phyloP scores from a whole-genome alignment of 2,113 vertebrate species.

The Misgurnus anguillicaudatus region DNA sequence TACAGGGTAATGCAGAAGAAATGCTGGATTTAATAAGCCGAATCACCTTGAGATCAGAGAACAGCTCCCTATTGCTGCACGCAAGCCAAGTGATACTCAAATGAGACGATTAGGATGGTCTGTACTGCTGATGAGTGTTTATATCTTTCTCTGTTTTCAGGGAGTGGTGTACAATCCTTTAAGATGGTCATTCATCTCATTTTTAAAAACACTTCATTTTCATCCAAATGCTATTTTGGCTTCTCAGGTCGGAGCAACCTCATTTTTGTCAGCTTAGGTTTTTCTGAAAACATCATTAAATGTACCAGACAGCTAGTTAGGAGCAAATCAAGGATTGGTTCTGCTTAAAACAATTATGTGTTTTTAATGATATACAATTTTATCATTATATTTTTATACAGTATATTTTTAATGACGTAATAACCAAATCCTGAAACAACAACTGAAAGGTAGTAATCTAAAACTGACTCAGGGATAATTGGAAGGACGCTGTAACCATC shows the following conservation, averaged over 20 bases:
- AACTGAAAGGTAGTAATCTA: slow-evolving; percentile 11
- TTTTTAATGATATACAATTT: slow-evolving; percentile 13
- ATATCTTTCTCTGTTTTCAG: slow-evolving; percentile 25
- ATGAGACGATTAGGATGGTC: slow-evolving; percentile 60
- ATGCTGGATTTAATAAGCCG: slow-evolving; percentile 63
- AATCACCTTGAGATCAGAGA: slow-evolving; percentile 64
- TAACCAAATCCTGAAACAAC: slow-evolving; percentile 20
- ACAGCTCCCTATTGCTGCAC: slow-evolving; percentile 41
- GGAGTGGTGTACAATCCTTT: slow-evolving; percentile 29
- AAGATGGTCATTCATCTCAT: slow-evolving; percentile 52
- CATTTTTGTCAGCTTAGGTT: slow-evolving; percentile 7
- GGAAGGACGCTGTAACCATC: slow-evolving; percentile 20
- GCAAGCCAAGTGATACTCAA: slow-evolving; percentile 45
- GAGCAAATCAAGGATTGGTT: neutral
- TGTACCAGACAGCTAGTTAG: neutral
- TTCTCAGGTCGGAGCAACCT: slow-evolving; percentile 68
- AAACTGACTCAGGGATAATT: slow-evolving; percentile 21
- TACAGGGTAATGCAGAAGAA: slow-evolving; percentile 46
- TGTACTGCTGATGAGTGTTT: slow-evolving; percentile 48
- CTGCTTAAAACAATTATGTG: neutral
- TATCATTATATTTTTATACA: slow-evolving; percentile 22
- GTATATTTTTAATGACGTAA: slow-evolving; percentile 19
- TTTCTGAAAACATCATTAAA: slow-evolving; percentile 23
- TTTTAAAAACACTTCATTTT: slow-evolving; percentile 44
- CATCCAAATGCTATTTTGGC: slow-evolving; percentile 24